Evolutionary conservation across 1,140 invertebrate genomes (phyloP), one percentile per base, ranked within the genome.

Genomic region (Drosophila busckii): DNA sequence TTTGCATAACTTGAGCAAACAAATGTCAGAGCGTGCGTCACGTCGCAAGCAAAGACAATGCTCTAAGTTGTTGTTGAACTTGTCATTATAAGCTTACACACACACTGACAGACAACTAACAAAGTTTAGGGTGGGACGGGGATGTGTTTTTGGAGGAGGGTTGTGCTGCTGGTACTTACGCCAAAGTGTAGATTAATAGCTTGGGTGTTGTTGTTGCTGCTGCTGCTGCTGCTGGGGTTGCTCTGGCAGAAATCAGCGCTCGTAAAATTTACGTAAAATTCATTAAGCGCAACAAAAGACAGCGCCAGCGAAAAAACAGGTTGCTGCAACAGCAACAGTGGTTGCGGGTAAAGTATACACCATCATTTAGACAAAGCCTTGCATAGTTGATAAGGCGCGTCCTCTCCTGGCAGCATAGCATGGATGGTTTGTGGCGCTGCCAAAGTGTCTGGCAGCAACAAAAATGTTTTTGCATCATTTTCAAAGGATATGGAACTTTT

Each of bases 191-290:
- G 73, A 82, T 78, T 78, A 78, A 78, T 78, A 65, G 73, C 73
- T 32, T 61, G 73, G 68, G 58, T 25, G 46, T 48, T 35, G 17
- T n/a, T 10, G 15, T 4, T 35, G 2, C 2, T 17, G 23, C 17
- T 28, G 28, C 12, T 10, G 22, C 13, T n/a, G 9, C 7, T 7
- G 23, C 6, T 35, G 41, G 38, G 37, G 31, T 29, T 49, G 26
- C 63, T 61, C 66, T 66, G 69, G 42, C 75, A 75, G 75, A 80
- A 80, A 80, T 80, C 75, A 80, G 69, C 69, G 76, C 76, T 80
- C 76, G 75, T 82, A 82, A 82, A 80, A 83, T 80, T 68, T 80
- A 80, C 75, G 75, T 80, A 82, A 80, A 80, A 80, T 80, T 80
- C 75, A 80, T 80, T 80, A 80, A 80, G 75, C 75, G 75, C 76